Evolutionary conservation across 2,113 vertebrate species (phyloP), one percentile per base, ranked within the genome.

Genomic region (Saccopteryx leptura): DNA sequence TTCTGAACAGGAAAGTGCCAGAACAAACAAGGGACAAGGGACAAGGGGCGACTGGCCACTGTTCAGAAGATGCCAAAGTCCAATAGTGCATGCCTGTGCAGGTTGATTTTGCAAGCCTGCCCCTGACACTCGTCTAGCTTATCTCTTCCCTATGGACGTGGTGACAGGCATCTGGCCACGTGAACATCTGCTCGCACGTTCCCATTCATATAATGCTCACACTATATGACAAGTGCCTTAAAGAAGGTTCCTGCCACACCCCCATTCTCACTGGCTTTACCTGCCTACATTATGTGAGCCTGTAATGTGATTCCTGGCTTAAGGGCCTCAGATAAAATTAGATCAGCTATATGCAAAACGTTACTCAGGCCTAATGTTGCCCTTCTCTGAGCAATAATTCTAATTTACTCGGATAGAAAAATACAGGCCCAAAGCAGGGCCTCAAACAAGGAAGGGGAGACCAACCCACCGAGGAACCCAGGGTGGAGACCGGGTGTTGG

Each of bases 41-140:
- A n/a, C 15, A 19, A 66, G 23, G 2, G 33, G 11, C 80, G 83
- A 69, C 0, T 2, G 61, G 90, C 80, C 71, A 58, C 69, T 24
- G 81, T 72, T 80, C 65, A 69, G 92, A 75, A 0, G 50, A 74
- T 7, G 48, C 88, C 86, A 96, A 97, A 98, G 95, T 96, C 80
- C 96, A 95, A 56, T 81, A 89, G 72, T 46, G 28, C 5, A 23
- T 86, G 75, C 68, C 39, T 1, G 4, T 13, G 68, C 19, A 33
- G 63, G 54, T 24, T 6, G 11, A 3, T 95, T 95, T 83, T 65
- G 6, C 66, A 98, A 93, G 21, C 28, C 13, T 60, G 46, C 63
- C 78, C 75, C 91, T 88, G 92, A 92, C 8, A 4, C 9, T 28
- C 33, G 1, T 60, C 90, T 21, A 19, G 95, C 26, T 95, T 65